Percentiles rank a stretch among this genome's conserved stretches.
Evolutionary conservation across 2,797 vertebrate species (phyloP).

Genomic region (Staurois parvus): DNA sequence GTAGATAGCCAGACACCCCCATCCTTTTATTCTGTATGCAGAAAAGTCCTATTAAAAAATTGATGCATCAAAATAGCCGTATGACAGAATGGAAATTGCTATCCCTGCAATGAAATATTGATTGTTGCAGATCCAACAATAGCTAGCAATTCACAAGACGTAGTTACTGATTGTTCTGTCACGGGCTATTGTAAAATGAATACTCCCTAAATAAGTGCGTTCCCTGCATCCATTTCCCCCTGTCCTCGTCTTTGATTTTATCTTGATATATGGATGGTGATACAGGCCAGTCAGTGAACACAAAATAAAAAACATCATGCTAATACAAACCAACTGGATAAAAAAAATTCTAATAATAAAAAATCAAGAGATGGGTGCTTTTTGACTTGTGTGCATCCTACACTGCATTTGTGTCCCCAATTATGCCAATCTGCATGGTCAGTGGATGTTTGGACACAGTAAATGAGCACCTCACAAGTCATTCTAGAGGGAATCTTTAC

Average conservation of each 20-base stretch:
- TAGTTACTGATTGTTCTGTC: slow-evolving; percentile 7
- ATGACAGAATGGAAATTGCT: slow-evolving; percentile 7
- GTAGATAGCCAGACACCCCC: background rate
- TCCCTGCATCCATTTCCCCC: background rate
- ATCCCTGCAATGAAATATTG: slow-evolving; percentile 7
- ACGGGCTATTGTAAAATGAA: slow-evolving; percentile 1
- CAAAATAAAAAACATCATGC: background rate
- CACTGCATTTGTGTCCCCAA: no score
- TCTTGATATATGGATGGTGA: background rate
- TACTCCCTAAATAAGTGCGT: background rate
- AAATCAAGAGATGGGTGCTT: no score
- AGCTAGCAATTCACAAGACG: slow-evolving; percentile 1
- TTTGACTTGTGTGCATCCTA: no score
- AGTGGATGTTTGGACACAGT: no score
- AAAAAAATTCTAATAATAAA: no score
- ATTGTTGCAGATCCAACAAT: slow-evolving; percentile 5
- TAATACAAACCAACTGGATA: no score
- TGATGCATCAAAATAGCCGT: background rate
- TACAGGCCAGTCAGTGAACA: background rate
- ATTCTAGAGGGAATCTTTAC: no score
- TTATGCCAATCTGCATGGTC: no score
- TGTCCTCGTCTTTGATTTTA: background rate
- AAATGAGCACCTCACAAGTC: no score
- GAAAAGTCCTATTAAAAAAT: background rate
- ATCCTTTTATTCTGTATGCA: background rate